Evolutionary conservation across 1,140 invertebrate species (phyloP).

Genomic region (Caenorhabditis briggsae): DNA sequence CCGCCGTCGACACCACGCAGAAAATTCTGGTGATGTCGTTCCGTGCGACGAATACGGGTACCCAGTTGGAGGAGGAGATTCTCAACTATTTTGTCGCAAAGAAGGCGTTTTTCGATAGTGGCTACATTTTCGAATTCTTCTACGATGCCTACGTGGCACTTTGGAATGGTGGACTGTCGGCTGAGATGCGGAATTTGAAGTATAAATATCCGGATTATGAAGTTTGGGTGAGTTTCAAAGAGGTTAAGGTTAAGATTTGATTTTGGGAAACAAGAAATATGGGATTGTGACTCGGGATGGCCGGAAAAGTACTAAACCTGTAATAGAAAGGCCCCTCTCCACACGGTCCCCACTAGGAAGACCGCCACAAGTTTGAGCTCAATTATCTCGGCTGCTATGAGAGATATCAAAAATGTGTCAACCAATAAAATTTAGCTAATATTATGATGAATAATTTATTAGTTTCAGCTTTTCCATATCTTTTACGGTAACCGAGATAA

Average conservation of each 20-base stretch:
- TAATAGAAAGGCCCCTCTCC: neutral
- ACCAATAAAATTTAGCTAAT: too few relatives aligned
- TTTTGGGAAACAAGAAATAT: neutral
- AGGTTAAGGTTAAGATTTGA: neutral
- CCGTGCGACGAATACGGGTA: conserved; percentile 7
- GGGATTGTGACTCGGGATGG: too few relatives aligned
- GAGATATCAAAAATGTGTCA: too few relatives aligned
- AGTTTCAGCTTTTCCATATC: too few relatives aligned
- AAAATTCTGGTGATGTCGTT: conserved; percentile 36
- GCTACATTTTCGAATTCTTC: conserved; percentile 66
- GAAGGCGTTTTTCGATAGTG: conserved; percentile 60
- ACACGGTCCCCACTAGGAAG: too few relatives aligned
- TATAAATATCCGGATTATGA: conserved; percentile 64
- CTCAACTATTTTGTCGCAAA: conserved; percentile 40
- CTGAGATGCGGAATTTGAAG: conserved; percentile 47
- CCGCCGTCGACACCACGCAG: conserved; percentile 26
- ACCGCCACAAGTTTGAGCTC: too few relatives aligned
- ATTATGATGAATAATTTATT: too few relatives aligned
- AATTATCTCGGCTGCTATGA: too few relatives aligned
- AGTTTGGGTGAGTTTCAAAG: conserved; percentile 48
- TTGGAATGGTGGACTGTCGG: conserved; percentile 63
- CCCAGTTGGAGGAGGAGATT: conserved; percentile 52
- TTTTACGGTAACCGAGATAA: too few relatives aligned
- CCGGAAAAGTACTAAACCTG: too few relatives aligned
- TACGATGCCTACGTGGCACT: conserved; percentile 64